Base-by-base conservation (phyloP, 2,888 invertebrate genomes). In the Epirrita christyi region DNA sequence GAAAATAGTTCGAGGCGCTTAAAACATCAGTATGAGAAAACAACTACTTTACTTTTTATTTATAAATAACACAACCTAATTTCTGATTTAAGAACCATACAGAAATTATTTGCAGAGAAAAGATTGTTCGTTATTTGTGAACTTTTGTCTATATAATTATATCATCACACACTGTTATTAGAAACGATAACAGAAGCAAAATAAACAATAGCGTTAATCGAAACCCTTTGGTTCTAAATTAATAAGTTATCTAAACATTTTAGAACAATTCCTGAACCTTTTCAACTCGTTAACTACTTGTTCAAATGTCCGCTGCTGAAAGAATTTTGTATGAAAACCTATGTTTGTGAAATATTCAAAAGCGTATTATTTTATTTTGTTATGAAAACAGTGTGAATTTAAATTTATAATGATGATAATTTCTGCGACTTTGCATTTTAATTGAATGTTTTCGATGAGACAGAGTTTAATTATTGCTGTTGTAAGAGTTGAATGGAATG, bases 331-430 rank as follows among this genome's bases (percentile, higher is more conserved):
- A 47, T 44, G 51, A 50, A 47, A 52, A 44, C 41, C 28, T 41
- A 40, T 41, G 46, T 54, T 55, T 43, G 13, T n/a, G 41, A 53
- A 52, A 14, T 44, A 21, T 61, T 58, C 50, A 45, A 56, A 45
- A 45, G 40, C 36, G 42, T 50, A 32, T 38, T 27, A 45, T 51
- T 38, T 48, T 54, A 53, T 53, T 60, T 49, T 36, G 27, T 13
- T 10, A 36, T 28, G 10, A 43, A 41, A 56, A 56, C 49, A 46
- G 57, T 50, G 46, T 38, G 40, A 48, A 59, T 59, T 64, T 46
- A 49, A 59, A 61, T 57, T 51, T 61, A 56, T 59, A 59, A 61
- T 57, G 40, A 55, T 48, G 49, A 29, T 47, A 54, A 13, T 49
- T 50, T 51, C 27, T 29, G 40, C 32, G 38, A 55, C 34, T 53